phyloP scores from a whole-genome alignment of 2,113 vertebrate genomes.

The Nothocercus julius region DNA sequence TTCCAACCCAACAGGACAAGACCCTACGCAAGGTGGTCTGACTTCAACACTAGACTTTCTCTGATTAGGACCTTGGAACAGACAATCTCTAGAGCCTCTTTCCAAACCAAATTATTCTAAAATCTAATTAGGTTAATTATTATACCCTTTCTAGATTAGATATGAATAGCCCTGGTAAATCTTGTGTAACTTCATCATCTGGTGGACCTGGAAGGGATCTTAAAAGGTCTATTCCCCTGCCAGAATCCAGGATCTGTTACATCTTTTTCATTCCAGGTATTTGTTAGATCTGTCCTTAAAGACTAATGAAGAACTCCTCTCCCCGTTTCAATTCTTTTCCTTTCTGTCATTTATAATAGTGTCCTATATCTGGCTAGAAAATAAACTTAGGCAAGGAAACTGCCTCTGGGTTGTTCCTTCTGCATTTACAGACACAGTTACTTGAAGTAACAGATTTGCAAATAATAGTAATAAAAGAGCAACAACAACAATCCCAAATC shows the following conservation, averaged over 20 bases:
- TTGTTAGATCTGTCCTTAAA: not conserved
- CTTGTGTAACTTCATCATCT: not conserved
- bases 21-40: not conserved
- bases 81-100: not conserved
- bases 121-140: not conserved
- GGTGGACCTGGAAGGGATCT: not conserved
- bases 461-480: not conserved
- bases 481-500: not conserved
- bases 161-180: not conserved
- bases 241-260: not conserved
- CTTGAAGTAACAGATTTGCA: not conserved
- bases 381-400: not conserved
- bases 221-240: not conserved
- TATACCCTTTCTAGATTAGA: not conserved
- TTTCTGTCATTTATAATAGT: not conserved
- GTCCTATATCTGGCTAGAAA: not conserved
- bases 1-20: accelerated
- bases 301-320: accelerated
- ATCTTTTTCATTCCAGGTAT: not conserved
- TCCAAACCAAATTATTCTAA: not conserved
- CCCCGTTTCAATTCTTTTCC: not conserved
- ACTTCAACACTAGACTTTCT: not conserved
- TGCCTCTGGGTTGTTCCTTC: not conserved
- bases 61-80: not conserved
- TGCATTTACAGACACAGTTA: not conserved